Percentiles rank a stretch among this genome's conserved stretches.
These are phyloP conservation scores for Drosophila cognata DNA, from an alignment of 2,888 invertebrate genomes.

Conservation along the genomic window DNA sequence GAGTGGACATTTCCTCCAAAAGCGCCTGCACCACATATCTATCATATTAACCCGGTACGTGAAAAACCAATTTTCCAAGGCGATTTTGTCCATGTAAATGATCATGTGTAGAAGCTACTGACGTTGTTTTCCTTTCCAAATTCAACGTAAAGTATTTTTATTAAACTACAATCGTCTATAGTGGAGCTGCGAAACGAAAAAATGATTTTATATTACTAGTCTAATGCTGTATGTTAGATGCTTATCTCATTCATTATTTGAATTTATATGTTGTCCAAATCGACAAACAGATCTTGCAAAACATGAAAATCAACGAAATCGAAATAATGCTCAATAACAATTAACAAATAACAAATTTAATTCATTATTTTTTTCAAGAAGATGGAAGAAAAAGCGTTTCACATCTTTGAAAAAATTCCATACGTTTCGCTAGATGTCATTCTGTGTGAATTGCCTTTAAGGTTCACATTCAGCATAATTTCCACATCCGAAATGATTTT, in stretches of 20 bases:
- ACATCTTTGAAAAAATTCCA: background rate
- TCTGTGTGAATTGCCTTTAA: background rate
- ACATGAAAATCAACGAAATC: background rate
- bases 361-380: background rate
- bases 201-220: background rate
- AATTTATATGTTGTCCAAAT: background rate
- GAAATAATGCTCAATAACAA: background rate
- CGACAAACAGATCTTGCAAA: background rate
- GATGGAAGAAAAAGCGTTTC: background rate
- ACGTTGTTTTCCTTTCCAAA: background rate
- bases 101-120: background rate
- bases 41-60: conserved; percentile 90
- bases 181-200: background rate
- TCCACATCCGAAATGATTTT: background rate
- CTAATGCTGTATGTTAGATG: background rate
- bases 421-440: background rate
- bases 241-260: background rate
- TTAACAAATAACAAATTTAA: background rate
- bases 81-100: background rate
- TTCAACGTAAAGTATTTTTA: background rate
- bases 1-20: conserved; percentile 94
- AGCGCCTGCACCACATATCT: conserved; percentile 89
- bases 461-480: background rate
- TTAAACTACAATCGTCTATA: background rate
- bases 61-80: background rate